A percentile compares a stretch with the other conserved stretches of the same genome.
These are phyloP conservation scores for Cremastinae sp. DNA, from an alignment of 2,888 invertebrate species.

Conservation along the genomic window DNA sequence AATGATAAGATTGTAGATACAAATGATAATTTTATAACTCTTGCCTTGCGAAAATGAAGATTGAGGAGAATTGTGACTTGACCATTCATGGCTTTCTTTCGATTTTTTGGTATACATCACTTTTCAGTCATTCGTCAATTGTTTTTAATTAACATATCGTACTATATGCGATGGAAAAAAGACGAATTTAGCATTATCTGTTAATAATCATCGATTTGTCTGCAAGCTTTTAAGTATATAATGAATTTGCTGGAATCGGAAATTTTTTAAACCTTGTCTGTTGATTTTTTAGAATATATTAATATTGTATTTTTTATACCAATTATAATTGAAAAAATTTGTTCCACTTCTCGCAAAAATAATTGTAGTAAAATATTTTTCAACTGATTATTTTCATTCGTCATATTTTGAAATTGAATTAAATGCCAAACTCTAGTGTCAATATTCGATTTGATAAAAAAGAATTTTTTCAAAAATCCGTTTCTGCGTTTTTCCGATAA, in stretches of 20 bases:
- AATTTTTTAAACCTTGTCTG: no score
- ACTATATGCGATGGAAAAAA: not conserved
- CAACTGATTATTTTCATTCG: no score
- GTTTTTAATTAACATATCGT: not conserved
- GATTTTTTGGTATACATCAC: conserved; percentile 6
- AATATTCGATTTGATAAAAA: not conserved
- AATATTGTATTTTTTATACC: no score
- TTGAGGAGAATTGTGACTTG: conserved; percentile 1
- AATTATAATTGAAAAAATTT: no score
- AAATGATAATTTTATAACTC: conserved; percentile 13
- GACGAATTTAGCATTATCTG: conserved; percentile 6
- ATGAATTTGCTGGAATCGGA: not conserved
- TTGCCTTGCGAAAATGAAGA: not conserved
- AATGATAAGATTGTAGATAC: not conserved
- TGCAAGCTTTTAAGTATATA: conserved; percentile 13
- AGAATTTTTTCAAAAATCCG: not conserved
- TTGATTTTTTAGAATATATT: no score
- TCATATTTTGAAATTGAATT: no score
- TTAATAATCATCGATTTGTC: conserved; percentile 22
- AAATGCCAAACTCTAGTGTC: no score
- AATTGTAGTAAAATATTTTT: no score
- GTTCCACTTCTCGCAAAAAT: no score
- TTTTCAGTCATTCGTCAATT: not conserved
- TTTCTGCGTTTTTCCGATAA: conserved; percentile 35
- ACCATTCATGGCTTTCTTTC: not conserved